phyloP scores from a whole-genome alignment of 2,113 vertebrate genomes.

The Athene cunicularia region DNA sequence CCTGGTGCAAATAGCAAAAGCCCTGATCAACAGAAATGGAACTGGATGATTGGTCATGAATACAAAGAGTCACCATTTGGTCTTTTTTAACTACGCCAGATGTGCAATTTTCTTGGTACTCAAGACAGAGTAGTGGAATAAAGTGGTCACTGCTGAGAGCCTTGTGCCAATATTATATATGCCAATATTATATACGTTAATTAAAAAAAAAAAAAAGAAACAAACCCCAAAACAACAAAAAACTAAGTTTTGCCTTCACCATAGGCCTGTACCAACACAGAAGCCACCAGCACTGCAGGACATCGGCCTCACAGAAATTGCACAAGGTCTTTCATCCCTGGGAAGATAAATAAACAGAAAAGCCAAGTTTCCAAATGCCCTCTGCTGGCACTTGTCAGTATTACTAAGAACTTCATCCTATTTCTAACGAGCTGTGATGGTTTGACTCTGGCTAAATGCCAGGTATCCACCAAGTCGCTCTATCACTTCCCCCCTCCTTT shows the following conservation, averaged over 20 bases:
- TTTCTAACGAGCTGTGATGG: neutral
- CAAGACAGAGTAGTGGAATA: neutral
- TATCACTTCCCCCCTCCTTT: no score
- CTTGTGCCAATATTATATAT: neutral
- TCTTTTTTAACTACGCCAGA: neutral
- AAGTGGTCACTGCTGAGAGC: neutral
- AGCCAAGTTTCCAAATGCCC: slow-evolving; percentile 51
- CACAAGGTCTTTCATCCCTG: neutral
- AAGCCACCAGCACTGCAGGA: neutral
- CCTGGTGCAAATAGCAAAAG: neutral
- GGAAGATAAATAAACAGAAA: neutral
- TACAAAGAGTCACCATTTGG: neutral
- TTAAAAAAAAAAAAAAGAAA: neutral
- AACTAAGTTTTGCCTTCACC: neutral
- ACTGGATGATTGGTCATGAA: neutral
- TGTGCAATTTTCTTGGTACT: neutral
- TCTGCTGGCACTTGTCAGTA: slow-evolving; percentile 38
- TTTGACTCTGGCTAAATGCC: no score
- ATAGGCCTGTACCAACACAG: neutral
- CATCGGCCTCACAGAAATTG: neutral
- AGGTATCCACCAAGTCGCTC: no score
- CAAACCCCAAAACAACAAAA: neutral
- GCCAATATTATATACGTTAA: neutral
- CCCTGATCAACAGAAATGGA: neutral
- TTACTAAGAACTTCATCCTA: neutral